Percentiles rank a stretch among this genome's conserved stretches.
Evolutionary conservation across 2,113 vertebrate species (phyloP).

Genomic region (Hippopotamus amphibius): DNA sequence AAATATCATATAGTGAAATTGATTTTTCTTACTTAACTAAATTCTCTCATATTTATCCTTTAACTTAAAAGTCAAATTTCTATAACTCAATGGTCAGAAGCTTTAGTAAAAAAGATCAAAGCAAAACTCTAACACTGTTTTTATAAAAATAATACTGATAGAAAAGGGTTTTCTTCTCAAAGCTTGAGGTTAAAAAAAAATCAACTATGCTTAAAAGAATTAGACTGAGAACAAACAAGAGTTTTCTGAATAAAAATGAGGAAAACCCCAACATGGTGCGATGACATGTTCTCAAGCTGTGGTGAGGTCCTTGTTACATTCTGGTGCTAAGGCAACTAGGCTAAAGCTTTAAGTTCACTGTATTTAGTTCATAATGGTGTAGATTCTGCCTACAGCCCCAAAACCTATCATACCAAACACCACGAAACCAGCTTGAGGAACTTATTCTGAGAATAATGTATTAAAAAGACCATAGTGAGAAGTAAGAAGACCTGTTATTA

Average conservation of each 20-base stretch:
- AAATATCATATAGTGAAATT: conserved; percentile 69
- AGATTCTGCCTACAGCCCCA: background rate
- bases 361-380: background rate
- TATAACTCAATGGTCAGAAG: conserved; percentile 39
- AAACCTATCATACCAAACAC: background rate
- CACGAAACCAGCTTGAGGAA: background rate
- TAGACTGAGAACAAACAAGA: background rate
- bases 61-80: conserved; percentile 62
- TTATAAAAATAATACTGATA: background rate
- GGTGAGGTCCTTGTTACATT: background rate
- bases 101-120: conserved; percentile 59
- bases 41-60: conserved; percentile 66
- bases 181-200: conserved; percentile 25
- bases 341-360: background rate
- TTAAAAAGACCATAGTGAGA: background rate
- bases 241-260: conserved; percentile 12
- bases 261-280: rapidly evolving
- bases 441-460: background rate
- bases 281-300: background rate
- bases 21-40: conserved; percentile 69
- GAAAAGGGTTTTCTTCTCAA: background rate
- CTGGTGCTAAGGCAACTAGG: rapidly evolving
- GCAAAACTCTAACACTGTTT: conserved; percentile 18
- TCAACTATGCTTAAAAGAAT: conserved; percentile 24
- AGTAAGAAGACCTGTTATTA: background rate